phyloP scores from a whole-genome alignment of 2,797 vertebrate species.

The Fundulus diaphanus region DNA sequence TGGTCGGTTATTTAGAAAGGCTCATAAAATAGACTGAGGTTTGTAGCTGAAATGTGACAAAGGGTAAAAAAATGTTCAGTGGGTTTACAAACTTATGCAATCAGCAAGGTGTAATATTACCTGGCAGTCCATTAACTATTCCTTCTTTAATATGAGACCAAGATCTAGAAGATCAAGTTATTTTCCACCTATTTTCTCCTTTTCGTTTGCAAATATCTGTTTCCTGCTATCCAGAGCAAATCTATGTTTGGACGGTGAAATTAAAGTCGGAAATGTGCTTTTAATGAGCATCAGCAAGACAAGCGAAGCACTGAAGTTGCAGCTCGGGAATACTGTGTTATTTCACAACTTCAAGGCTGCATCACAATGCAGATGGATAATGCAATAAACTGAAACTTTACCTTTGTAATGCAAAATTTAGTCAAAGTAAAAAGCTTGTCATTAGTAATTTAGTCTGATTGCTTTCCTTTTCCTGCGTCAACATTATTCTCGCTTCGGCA shows the following conservation, averaged over 20 bases:
- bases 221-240: background rate
- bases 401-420: background rate
- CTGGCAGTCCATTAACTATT: background rate
- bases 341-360: background rate
- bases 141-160: background rate
- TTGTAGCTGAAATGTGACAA: background rate
- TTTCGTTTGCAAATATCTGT: background rate
- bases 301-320: background rate
- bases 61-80: too few relatives aligned
- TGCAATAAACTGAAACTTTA: conserved; percentile 10
- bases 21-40: background rate
- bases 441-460: background rate
- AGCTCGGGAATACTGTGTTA: conserved; percentile 2
- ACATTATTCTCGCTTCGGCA: background rate
- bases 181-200: background rate
- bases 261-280: background rate
- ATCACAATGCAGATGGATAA: background rate
- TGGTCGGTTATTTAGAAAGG: background rate
- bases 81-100: background rate
- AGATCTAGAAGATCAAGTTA: background rate
- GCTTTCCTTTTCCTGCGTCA: conserved; percentile 4
- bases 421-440: conserved; percentile 4
- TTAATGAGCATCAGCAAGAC: background rate
- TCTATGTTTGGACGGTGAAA: background rate
- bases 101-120: background rate